Conservation (phyloP, 1,140 invertebrate species). For the Sipha flava region DNA sequence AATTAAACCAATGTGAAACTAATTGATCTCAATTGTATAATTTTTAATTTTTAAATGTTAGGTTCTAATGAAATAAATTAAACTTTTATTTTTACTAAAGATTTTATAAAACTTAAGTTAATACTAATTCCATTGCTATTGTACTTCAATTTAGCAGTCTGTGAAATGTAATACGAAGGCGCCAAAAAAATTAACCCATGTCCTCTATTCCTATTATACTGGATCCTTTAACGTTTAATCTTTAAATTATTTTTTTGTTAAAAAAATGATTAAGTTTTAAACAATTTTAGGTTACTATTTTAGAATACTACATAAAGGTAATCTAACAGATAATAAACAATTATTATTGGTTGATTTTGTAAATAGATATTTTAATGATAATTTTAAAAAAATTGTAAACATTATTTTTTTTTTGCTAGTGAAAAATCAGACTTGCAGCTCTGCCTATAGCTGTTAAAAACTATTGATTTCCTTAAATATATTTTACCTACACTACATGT, state of each 20-base stretch:
- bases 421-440: too few relatives aligned
- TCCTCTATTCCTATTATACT: not conserved
- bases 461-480: too few relatives aligned
- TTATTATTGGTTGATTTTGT: too few relatives aligned
- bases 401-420: too few relatives aligned
- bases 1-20: not conserved
- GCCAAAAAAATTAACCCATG: conserved; percentile 2
- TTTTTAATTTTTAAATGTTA: not conserved
- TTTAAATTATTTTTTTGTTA: not conserved
- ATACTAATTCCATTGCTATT: not conserved
- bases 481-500: too few relatives aligned
- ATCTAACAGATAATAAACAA: too few relatives aligned
- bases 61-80: not conserved
- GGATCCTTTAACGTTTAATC: not conserved
- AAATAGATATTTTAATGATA: too few relatives aligned
- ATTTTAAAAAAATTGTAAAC: too few relatives aligned
- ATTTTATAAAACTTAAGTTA: not conserved
- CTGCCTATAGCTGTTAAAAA: too few relatives aligned
- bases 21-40: not conserved
- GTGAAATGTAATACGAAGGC: not conserved
- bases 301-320: too few relatives aligned
- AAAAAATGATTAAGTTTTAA: not conserved
- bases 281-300: not conserved
- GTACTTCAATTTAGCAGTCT: not conserved
- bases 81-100: not conserved